These are phyloP conservation scores for Diabrotica virgifera DNA, from an alignment of 1,140 invertebrate species.

Conservation along the genomic window DNA sequence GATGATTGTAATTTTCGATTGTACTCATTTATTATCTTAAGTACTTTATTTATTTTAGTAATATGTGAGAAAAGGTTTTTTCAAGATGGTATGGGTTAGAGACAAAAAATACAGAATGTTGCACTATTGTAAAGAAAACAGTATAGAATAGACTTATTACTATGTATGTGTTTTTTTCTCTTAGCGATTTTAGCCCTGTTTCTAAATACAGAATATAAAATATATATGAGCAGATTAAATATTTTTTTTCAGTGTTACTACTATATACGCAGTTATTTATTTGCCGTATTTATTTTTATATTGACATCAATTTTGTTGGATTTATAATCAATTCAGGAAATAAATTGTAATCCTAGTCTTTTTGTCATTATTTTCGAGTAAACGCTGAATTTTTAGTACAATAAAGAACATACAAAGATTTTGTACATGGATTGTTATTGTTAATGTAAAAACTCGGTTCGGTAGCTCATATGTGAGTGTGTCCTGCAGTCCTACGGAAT, in stretches of 20 bases:
- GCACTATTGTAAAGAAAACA: constrained; percentile 17
- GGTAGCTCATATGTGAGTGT: too few species aligned
- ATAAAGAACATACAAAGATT: too few species aligned
- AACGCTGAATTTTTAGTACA: too few species aligned
- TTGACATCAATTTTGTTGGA: constrained; percentile 5
- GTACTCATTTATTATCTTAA: too few species aligned
- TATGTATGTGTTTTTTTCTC: constrained; percentile 10
- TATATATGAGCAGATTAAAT: too few species aligned
- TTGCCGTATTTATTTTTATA: constrained; percentile 12
- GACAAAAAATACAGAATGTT: constrained; percentile 10
- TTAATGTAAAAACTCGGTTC: too few species aligned
- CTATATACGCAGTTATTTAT: constrained; percentile 10
- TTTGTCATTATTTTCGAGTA: too few species aligned
- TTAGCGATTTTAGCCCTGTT: too few species aligned
- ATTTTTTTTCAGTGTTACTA: not conserved
- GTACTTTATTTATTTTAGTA: constrained; percentile 11
- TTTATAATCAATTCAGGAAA: constrained; percentile 10
- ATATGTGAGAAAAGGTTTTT: constrained; percentile 1
- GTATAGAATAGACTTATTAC: constrained; percentile 10
- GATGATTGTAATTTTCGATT: too few species aligned
- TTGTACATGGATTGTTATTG: too few species aligned
- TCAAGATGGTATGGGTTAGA: constrained; percentile 3
- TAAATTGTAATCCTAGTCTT: not conserved
- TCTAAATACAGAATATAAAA: too few species aligned
- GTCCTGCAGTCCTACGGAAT: too few species aligned